phyloP scores from a whole-genome alignment of 2,113 vertebrate species.

The Suricata suricatta region DNA sequence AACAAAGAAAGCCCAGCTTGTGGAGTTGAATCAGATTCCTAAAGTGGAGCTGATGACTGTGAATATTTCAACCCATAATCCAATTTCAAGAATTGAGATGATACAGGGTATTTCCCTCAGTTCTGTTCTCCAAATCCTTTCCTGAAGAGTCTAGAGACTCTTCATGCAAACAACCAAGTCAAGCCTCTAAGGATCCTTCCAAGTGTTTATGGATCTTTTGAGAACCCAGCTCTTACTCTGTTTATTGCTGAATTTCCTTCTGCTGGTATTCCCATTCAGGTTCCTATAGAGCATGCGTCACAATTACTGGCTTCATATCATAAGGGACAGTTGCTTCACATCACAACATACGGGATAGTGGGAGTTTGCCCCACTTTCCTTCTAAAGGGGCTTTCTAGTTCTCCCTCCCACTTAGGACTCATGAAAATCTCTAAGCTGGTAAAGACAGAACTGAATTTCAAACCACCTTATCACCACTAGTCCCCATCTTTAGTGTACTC shows the following conservation, averaged over 20 bases:
- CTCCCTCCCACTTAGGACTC: neutral
- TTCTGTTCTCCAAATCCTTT: neutral
- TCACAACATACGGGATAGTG: neutral
- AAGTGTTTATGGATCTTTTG: neutral
- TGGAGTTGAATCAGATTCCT: neutral
- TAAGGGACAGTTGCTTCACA: neutral
- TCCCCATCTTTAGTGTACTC: neutral
- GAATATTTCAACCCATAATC: neutral
- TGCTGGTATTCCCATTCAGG: neutral
- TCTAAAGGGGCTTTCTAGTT: neutral
- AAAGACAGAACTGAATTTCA: neutral
- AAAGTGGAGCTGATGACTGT: neutral
- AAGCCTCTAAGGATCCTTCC: neutral
- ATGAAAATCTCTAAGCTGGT: neutral
- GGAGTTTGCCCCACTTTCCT: neutral
- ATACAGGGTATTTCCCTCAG: neutral
- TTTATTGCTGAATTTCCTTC: neutral
- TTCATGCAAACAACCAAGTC: neutral
- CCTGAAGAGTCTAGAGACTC: neutral
- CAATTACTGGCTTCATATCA: neutral
- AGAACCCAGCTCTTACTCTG: neutral
- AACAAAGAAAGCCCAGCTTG: neutral
- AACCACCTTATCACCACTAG: neutral
- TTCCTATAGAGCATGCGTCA: neutral
- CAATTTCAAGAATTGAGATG: neutral